Evolutionary conservation across 2,797 vertebrate genomes (phyloP).

Genomic region (Malurus splendens): DNA sequence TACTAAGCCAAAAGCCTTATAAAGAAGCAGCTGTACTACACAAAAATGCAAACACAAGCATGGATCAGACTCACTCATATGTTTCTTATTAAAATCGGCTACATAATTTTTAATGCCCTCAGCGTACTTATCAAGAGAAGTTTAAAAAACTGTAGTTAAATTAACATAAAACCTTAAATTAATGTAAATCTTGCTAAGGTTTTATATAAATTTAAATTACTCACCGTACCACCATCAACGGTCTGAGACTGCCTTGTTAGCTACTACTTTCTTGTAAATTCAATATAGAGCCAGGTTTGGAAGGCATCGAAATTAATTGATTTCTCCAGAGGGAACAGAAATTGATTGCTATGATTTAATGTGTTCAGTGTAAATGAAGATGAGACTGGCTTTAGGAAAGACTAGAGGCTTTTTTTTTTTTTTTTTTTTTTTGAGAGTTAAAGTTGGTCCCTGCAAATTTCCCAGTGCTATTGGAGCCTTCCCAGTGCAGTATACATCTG

Average conservation of each 20-base stretch:
- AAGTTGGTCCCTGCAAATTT: neutral
- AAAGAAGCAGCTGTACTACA: neutral
- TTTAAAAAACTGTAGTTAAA: neutral
- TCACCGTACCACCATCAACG: neutral
- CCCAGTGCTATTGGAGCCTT: neutral
- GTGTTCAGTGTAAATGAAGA: neutral
- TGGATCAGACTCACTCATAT: neutral
- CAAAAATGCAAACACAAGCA: neutral
- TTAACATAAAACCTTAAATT: neutral
- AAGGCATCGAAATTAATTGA: neutral
- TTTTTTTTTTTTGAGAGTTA: neutral
- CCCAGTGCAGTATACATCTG: neutral
- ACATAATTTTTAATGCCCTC: neutral
- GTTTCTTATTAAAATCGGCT: neutral
- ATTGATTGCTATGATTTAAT: neutral
- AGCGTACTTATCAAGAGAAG: neutral
- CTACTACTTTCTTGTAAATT: neutral
- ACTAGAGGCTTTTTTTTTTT: neutral
- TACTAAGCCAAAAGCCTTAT: neutral
- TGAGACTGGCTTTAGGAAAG: neutral
- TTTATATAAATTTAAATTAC: neutral
- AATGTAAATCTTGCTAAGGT: neutral
- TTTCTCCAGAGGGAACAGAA: neutral
- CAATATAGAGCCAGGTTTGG: neutral
- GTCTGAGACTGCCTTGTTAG: neutral